Conservation (phyloP, 64 coral and sea anemone species). For the Acropora tenuis region DNA sequence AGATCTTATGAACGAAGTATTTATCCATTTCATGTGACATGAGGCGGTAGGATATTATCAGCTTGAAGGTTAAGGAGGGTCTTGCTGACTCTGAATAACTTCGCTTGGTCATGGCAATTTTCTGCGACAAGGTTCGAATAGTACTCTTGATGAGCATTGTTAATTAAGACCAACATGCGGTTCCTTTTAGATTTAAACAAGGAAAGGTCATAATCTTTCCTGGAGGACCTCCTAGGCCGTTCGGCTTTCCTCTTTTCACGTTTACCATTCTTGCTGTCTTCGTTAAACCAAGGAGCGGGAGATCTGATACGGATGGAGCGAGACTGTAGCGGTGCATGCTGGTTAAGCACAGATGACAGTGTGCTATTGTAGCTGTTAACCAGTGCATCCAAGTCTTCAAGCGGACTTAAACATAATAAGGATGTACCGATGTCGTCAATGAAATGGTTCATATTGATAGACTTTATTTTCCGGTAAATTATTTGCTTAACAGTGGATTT, state of each 20-base stretch:
- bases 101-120: background rate
- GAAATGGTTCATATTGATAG: background rate
- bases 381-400: background rate
- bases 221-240: background rate
- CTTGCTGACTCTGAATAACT: background rate
- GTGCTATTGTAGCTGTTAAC: background rate
- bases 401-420: background rate
- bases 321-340: background rate
- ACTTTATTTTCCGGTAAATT: background rate
- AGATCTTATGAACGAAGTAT: background rate
- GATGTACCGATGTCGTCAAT: background rate
- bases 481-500: background rate
- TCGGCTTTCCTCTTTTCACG: background rate
- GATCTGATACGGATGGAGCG: background rate
- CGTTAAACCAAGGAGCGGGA: background rate
- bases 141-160: background rate
- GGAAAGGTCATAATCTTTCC: too few species aligned
- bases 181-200: too few species aligned
- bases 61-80: background rate
- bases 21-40: background rate
- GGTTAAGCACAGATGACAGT: background rate
- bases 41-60: background rate
- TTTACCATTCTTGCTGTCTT: background rate
- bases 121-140: background rate
- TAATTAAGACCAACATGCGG: background rate